Conservation (phyloP, 2,113 vertebrate genomes). For the Catagonus wagneri region DNA sequence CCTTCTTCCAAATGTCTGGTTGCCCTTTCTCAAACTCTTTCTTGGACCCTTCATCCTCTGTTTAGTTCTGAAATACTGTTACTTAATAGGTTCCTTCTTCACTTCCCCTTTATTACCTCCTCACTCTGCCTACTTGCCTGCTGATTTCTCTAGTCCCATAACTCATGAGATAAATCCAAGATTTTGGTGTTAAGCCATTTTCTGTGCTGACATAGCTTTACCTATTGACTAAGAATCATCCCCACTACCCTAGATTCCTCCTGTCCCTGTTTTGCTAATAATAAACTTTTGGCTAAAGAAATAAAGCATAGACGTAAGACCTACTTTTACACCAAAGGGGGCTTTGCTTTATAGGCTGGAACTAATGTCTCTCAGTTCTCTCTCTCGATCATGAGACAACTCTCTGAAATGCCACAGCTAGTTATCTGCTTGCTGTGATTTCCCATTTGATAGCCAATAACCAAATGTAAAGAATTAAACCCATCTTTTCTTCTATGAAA, state of each 20-base stretch:
- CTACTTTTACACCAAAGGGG: not conserved
- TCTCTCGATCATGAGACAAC: not conserved
- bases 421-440: not conserved
- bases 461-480: not conserved
- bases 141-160: not conserved
- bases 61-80: not conserved
- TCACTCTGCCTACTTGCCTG: not conserved
- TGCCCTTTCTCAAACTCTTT: not conserved
- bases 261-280: not conserved
- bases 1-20: not conserved
- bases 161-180: not conserved
- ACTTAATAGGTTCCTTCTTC: not conserved
- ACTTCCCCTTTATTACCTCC: not conserved
- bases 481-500: not conserved
- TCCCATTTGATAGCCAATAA: not conserved
- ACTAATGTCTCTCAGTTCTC: not conserved
- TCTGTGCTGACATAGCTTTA: rapidly evolving
- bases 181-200: not conserved
- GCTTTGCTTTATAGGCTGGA: not conserved
- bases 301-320: not conserved
- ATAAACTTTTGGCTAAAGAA: not conserved
- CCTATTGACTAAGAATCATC: not conserved
- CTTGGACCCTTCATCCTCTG: not conserved
- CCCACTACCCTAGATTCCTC: not conserved
- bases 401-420: not conserved